Conservation (phyloP, 2,113 vertebrate species). For the Cisticola juncidis region DNA sequence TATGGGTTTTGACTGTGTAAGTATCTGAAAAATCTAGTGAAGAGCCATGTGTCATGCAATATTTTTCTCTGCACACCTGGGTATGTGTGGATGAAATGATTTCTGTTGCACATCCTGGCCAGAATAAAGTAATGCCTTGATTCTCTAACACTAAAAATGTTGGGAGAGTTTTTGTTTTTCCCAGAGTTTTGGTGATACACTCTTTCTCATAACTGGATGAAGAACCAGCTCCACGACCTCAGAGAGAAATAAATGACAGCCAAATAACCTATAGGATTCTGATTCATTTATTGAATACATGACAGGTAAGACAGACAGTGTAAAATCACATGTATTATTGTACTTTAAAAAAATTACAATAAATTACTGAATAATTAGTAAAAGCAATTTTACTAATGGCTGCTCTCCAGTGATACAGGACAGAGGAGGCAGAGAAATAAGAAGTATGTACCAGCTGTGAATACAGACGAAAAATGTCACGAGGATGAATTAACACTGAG, state of each 20-base stretch:
- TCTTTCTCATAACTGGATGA: accelerated
- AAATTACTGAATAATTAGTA: constrained; percentile 68
- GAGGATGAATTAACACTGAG: constrained; percentile 7
- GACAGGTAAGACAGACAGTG: constrained; percentile 53
- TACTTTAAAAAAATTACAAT: constrained; percentile 70
- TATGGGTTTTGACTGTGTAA: not conserved
- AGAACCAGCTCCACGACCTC: not conserved
- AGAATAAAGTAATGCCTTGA: not conserved
- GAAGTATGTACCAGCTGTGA: constrained; percentile 3
- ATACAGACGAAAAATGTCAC: not conserved
- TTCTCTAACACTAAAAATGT: not conserved
- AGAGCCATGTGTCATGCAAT: not conserved
- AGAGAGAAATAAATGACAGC: not conserved
- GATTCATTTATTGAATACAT: constrained; percentile 66
- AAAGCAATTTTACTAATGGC: constrained; percentile 45
- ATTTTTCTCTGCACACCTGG: not conserved
- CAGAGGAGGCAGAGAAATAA: constrained; percentile 46
- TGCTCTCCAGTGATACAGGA: constrained; percentile 25
- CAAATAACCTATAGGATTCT: not conserved
- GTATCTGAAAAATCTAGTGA: not conserved
- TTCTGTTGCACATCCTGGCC: not conserved
- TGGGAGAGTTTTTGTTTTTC: not conserved
- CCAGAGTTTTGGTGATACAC: not conserved
- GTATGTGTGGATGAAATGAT: not conserved
- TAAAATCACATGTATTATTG: constrained; percentile 66